These are phyloP conservation scores for Himantopus leucocephalus DNA, from an alignment of 2,113 vertebrate species.

Conservation along the genomic window DNA sequence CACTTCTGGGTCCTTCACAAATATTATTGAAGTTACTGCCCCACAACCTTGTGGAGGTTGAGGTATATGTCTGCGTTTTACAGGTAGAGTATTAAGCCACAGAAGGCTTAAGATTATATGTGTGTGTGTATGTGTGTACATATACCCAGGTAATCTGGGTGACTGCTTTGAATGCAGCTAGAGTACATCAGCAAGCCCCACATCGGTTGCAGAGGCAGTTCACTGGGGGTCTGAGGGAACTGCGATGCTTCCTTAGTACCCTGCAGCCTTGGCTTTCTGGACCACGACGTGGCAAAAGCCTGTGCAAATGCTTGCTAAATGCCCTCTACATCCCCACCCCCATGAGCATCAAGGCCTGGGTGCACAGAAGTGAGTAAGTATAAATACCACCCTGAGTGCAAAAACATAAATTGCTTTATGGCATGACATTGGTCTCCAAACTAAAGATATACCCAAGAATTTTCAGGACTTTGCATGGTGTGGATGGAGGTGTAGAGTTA, in stretches of 20 bases:
- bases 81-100: not conserved
- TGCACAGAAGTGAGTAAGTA: not conserved
- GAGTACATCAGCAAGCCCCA: not conserved
- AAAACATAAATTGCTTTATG: not conserved
- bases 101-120: fast-evolving
- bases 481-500: not conserved
- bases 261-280: not conserved
- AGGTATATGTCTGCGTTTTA: not conserved
- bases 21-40: not conserved
- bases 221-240: not conserved
- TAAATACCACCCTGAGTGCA: not conserved
- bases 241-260: fast-evolving
- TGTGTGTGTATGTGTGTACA: not conserved
- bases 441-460: not conserved
- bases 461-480: not conserved
- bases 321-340: not conserved
- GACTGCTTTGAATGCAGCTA: not conserved
- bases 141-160: not conserved
- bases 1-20: not conserved
- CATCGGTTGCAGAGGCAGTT: fast-evolving
- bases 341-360: not conserved
- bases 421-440: not conserved
- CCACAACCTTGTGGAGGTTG: not conserved
- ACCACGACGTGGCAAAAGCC: not conserved
- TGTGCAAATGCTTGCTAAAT: not conserved